Percentiles rank a stretch among this genome's conserved stretches.
phyloP scores from a whole-genome alignment of 2,113 vertebrate genomes.

The Ceyx cyanopectus region DNA sequence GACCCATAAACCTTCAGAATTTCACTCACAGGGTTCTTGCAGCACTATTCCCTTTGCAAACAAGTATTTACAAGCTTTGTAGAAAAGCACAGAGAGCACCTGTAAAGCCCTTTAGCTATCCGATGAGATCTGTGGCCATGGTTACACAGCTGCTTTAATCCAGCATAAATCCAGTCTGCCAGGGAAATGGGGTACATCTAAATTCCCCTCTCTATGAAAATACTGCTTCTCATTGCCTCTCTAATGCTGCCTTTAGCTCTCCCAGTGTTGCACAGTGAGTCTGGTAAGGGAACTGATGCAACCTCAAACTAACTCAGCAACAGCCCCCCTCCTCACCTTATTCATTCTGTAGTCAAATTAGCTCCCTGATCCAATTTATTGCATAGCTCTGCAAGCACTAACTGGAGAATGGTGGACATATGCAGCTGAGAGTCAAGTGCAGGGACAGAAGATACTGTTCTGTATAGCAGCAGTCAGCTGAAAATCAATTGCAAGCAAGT shows the following conservation, averaged over 20 bases:
- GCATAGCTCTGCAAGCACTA: not conserved
- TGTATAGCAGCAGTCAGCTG: not conserved
- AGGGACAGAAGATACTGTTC: not conserved
- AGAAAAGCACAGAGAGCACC: slow-evolving; percentile 24
- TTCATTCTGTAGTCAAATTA: not conserved
- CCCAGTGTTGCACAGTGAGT: not conserved
- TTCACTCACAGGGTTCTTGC: not conserved
- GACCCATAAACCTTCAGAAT: not conserved
- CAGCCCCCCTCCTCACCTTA: accelerated
- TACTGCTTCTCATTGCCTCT: not conserved
- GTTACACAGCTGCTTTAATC: slow-evolving; percentile 65
- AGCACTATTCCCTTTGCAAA: not conserved
- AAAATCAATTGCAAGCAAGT: not conserved
- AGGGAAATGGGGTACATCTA: not conserved
- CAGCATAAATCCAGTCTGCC: slow-evolving; percentile 43
- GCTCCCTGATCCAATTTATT: not conserved
- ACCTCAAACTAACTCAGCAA: not conserved
- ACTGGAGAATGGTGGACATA: not conserved
- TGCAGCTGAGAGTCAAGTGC: not conserved
- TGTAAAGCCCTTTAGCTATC: slow-evolving; percentile 42
- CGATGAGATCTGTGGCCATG: slow-evolving; percentile 59
- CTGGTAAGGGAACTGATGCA: not conserved
- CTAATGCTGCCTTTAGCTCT: slow-evolving; percentile 2
- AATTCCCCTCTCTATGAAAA: slow-evolving; percentile 24
- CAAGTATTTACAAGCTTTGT: slow-evolving; percentile 24